Base-by-base conservation (phyloP, 2,113 vertebrate species). In the Peromyscus polionotus region DNA sequence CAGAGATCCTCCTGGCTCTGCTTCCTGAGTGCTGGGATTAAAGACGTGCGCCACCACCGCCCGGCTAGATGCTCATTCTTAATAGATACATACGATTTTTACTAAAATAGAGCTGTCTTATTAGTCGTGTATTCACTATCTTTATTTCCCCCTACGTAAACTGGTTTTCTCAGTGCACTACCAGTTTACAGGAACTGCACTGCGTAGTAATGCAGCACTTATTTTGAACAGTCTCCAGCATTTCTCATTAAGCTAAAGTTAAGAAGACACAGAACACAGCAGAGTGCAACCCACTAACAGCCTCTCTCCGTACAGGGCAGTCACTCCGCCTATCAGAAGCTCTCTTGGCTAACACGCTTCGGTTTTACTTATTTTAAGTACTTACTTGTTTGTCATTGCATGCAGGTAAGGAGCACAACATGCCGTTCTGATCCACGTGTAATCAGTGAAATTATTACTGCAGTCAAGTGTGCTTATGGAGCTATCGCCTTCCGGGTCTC, bases 21-120 rank as follows among this genome's bases (percentile, higher is more conserved):
- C 51, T 9, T 51, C 51, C 51, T 8, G 10, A 51, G 51, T 51
- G 51, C 9, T 51, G 51, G 51, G 51, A 51, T 51, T 51, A 51
- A 51, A 51, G 51, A 7, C 1, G 51, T 51, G 51, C 1, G 51
- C 51, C 51, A 51, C 51, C 1, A 1, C 51, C 51, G 1, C 51
- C 51, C 9, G 51, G 51, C 51, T 51, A 11, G 51, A 51, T 10
- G 12, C 51, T 94, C 5, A 36, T 93, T 88, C 19, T 86, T 81
- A 88, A 83, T 72, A 68, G 33, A 61, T 61, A 24, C 8, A 61
- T 39, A 24, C 6, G 13, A 2, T 63, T 93, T 96, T 95, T 93
- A 90, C 68, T 76, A 45, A 96, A 81, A 77, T 5, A 90, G 28
- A 79, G 51, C 39, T 42, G 94, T 31, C 61, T 89, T 95, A 20